These are phyloP conservation scores for Dastarcus helophoroides DNA, from an alignment of 2,888 invertebrate genomes.

Conservation along the genomic window DNA sequence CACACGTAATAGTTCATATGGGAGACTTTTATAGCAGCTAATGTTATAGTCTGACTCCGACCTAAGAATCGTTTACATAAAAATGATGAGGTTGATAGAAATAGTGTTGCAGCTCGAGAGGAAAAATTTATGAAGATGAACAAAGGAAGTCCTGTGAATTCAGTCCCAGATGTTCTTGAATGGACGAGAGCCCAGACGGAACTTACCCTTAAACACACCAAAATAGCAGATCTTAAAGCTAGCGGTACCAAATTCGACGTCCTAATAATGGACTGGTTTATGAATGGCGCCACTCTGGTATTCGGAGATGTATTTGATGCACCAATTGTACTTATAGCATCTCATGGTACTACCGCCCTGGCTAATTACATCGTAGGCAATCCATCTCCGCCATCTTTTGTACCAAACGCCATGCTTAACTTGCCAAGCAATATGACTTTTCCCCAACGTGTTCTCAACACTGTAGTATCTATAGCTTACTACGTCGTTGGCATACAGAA, in stretches of 20 bases:
- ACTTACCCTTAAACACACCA: conserved; percentile 14
- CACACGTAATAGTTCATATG: too few relatives aligned
- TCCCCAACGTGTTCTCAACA: conserved; percentile 25
- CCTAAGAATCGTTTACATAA: too few relatives aligned
- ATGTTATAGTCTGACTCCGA: too few relatives aligned
- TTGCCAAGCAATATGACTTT: conserved; percentile 29
- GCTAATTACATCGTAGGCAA: conserved; percentile 24
- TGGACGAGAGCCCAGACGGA: conserved; percentile 13
- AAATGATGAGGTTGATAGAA: too few relatives aligned
- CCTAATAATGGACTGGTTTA: conserved; percentile 25
- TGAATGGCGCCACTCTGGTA: conserved; percentile 26
- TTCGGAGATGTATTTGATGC: conserved; percentile 25
- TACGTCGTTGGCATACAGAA: neutral
- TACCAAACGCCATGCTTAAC: conserved; percentile 22
- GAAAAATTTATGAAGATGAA: conserved; percentile 16
- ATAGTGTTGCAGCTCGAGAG: conserved; percentile 12
- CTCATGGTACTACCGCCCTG: conserved; percentile 16
- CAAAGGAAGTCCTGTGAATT: conserved; percentile 8
- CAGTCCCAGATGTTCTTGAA: conserved; percentile 9
- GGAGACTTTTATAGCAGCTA: too few relatives aligned
- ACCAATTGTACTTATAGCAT: conserved; percentile 22
- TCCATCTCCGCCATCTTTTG: conserved; percentile 27
- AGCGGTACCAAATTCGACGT: conserved; percentile 23
- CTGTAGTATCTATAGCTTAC: conserved; percentile 6
- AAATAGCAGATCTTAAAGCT: conserved; percentile 13